These are phyloP conservation scores for Pollenia angustigena DNA, from an alignment of 2,888 invertebrate genomes.

Conservation along the genomic window DNA sequence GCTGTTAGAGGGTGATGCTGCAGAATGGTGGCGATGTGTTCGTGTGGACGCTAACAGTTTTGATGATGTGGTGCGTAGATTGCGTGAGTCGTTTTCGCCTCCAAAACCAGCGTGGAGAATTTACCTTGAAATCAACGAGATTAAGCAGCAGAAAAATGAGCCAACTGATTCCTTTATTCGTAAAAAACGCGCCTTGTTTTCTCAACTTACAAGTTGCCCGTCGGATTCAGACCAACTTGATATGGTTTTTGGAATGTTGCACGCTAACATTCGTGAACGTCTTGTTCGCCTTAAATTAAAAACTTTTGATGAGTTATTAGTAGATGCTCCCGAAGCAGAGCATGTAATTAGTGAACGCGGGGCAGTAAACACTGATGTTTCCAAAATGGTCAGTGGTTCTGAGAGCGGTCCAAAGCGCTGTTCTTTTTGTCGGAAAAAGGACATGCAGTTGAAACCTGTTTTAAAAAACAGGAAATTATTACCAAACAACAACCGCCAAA, in stretches of 20 bases:
- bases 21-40: conserved; percentile 68
- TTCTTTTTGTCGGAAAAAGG: conserved; percentile 48
- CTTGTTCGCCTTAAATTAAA: conserved; percentile 46
- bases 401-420: conserved; percentile 34
- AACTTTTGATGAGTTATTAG: conserved; percentile 56
- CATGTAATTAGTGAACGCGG: conserved; percentile 34
- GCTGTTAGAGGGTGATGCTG: conserved; percentile 59
- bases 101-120: conserved; percentile 70
- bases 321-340: conserved; percentile 62
- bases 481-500: neutral
- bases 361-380: conserved; percentile 23
- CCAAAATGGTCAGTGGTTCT: conserved; percentile 24
- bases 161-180: conserved; percentile 66
- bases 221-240: conserved; percentile 55
- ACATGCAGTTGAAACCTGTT: conserved; percentile 33
- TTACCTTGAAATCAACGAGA: conserved; percentile 67
- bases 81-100: conserved; percentile 67
- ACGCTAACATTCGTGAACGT: conserved; percentile 59
- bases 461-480: conserved; percentile 26
- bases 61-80: conserved; percentile 56
- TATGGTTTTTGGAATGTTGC: conserved; percentile 56
- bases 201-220: conserved; percentile 40
- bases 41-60: neutral
- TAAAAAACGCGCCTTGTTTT: conserved; percentile 68
- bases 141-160: conserved; percentile 70